These are phyloP conservation scores for Sinotaia quadrata DNA, from an alignment of 2,888 invertebrate species.

Conservation along the genomic window DNA sequence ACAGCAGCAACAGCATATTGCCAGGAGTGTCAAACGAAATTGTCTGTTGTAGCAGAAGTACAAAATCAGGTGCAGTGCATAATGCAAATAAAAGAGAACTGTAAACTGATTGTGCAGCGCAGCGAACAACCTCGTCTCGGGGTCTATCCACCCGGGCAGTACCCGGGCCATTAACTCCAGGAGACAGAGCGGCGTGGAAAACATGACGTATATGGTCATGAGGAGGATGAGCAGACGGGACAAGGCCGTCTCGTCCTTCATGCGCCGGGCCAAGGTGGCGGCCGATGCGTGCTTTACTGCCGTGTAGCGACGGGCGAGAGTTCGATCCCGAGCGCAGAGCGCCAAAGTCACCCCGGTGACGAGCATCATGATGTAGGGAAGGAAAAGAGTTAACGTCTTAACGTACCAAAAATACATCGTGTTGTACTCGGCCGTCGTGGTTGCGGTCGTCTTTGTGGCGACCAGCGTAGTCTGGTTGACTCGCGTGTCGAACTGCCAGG, in stretches of 20 bases:
- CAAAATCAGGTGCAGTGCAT: constrained; percentile 63
- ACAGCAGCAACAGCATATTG: constrained; percentile 65
- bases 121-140: constrained; percentile 47
- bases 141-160: constrained; percentile 44
- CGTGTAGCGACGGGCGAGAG: constrained; percentile 50
- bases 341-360: constrained; percentile 55
- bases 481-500: constrained; percentile 41
- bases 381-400: constrained; percentile 62
- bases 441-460: constrained; percentile 51
- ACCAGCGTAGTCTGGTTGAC: constrained; percentile 49
- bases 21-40: constrained; percentile 60
- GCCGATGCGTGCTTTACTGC: constrained; percentile 57
- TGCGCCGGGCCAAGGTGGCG: constrained; percentile 54
- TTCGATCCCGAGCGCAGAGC: constrained; percentile 51
- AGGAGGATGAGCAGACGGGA: constrained; percentile 60
- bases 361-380: constrained; percentile 61
- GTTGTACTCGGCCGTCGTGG: constrained; percentile 61
- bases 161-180: constrained; percentile 54
- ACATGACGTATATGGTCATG: constrained; percentile 58
- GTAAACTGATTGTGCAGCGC: constrained; percentile 61
- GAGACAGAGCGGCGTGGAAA: constrained; percentile 62
- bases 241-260: constrained; percentile 61
- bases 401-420: constrained; percentile 69
- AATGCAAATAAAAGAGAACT: constrained; percentile 64
- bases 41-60: constrained; percentile 66